Percentiles rank a stretch among this genome's conserved stretches.
phyloP scores from a whole-genome alignment of 2,797 vertebrate species.

The Sciurus carolinensis region DNA sequence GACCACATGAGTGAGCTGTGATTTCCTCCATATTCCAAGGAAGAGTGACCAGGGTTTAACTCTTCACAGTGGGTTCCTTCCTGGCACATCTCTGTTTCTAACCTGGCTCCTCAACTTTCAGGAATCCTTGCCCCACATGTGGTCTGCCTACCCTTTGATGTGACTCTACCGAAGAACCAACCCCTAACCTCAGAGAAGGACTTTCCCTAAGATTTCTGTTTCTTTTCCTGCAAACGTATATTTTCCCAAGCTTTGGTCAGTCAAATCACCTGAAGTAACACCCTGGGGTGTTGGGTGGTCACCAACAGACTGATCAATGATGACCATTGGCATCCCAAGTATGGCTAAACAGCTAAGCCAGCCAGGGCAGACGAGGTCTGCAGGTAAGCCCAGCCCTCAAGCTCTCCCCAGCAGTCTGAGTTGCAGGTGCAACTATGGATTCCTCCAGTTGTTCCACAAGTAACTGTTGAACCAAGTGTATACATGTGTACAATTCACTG shows the following conservation, averaged over 20 bases:
- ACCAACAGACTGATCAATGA: not conserved
- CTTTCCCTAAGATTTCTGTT: not conserved
- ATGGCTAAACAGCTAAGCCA: not conserved
- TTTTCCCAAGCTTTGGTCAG: not conserved
- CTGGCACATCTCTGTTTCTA: not conserved
- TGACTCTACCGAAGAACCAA: not conserved
- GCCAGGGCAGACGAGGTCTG: not conserved
- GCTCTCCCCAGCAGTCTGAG: not conserved
- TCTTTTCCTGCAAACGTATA: not conserved
- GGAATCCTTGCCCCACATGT: not conserved
- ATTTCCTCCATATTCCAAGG: not conserved
- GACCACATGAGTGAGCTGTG: not conserved
- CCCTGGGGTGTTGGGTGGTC: not conserved
- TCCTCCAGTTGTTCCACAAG: not conserved
- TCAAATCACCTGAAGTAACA: not conserved
- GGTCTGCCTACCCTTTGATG: not conserved
- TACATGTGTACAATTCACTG: not conserved
- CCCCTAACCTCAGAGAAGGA: not conserved
- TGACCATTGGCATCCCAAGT: too few relatives aligned
- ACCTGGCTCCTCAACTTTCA: not conserved
- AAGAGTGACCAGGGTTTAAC: not conserved
- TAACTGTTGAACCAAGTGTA: not conserved
- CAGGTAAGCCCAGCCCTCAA: not conserved
- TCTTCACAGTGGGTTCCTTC: not conserved
- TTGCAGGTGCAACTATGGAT: too few relatives aligned